These are phyloP conservation scores for Leucoraja ocellata DNA, from an alignment of 2,797 vertebrate species.

Conservation along the genomic window DNA sequence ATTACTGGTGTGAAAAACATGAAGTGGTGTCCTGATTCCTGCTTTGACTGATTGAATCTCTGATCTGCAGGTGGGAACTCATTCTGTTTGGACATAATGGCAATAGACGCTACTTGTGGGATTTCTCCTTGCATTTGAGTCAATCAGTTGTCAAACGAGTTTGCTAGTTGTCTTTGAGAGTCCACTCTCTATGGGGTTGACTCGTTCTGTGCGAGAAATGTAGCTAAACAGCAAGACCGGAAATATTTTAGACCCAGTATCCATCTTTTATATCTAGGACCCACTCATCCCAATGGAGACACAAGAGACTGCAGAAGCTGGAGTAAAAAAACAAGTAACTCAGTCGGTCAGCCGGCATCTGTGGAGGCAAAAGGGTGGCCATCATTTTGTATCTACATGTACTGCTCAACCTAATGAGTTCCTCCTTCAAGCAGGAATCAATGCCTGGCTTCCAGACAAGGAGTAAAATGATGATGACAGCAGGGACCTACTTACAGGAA, in stretches of 20 bases:
- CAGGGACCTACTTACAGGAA: too few relatives aligned
- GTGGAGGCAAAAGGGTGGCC: too few relatives aligned
- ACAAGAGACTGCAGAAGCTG: too few relatives aligned
- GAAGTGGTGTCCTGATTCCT: background rate
- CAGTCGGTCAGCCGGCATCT: too few relatives aligned
- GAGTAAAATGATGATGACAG: too few relatives aligned
- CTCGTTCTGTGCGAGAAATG: background rate
- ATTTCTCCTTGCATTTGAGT: background rate
- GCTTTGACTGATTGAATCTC: background rate
- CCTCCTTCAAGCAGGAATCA: background rate
- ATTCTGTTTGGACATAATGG: background rate
- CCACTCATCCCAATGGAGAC: too few relatives aligned
- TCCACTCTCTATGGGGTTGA: background rate
- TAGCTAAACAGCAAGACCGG: background rate
- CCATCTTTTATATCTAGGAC: background rate
- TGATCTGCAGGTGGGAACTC: background rate
- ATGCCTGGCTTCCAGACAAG: background rate
- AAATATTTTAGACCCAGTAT: background rate
- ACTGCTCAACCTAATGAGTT: too few relatives aligned
- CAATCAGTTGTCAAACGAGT: background rate
- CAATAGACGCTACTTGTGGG: background rate
- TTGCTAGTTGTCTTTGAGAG: background rate
- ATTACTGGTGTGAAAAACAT: background rate
- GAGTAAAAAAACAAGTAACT: too few relatives aligned
- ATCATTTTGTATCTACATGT: too few relatives aligned